These are phyloP conservation scores for Desoria tigrina DNA, from an alignment of 2,888 invertebrate species.

Conservation along the genomic window DNA sequence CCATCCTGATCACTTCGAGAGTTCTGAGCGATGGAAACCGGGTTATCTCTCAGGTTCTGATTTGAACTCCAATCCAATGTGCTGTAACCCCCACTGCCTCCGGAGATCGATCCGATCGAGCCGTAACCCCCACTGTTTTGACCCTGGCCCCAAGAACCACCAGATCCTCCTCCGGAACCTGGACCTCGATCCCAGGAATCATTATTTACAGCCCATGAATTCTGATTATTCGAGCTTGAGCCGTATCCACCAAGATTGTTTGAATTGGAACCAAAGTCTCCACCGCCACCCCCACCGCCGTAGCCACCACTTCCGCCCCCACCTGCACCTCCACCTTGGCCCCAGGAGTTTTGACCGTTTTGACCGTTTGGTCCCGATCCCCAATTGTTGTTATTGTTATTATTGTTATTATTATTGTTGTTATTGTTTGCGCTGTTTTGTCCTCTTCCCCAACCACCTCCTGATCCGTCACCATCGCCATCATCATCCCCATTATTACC, in stretches of 20 bases:
- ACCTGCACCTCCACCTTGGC: not conserved
- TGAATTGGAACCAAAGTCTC: too few species aligned
- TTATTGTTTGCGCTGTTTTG: not conserved
- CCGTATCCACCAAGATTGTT: too few species aligned
- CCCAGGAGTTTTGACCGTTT: not conserved
- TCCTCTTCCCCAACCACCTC: not conserved
- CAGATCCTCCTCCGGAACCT: constrained; percentile 2
- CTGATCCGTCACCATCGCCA: not conserved
- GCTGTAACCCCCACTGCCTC: constrained; percentile 4
- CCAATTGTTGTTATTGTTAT: not conserved
- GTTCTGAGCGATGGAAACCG: not conserved
- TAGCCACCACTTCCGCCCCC: constrained; percentile 11
- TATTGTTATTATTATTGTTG: constrained; percentile 5
- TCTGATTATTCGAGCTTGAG: too few species aligned
- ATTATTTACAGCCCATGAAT: too few species aligned
- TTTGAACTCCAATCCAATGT: too few species aligned
- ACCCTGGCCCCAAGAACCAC: constrained; percentile 5
- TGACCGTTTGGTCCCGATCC: not conserved
- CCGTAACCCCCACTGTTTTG: constrained; percentile 8
- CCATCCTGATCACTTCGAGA: constrained; percentile 7
- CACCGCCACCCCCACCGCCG: too few species aligned
- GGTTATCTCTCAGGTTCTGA: too few species aligned
- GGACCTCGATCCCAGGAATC: constrained; percentile 1
- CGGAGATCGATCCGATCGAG: not conserved
- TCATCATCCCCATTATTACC: not conserved